These are phyloP conservation scores for Sycophila sp. DNA, from an alignment of 1,140 invertebrate genomes.

Conservation along the genomic window DNA sequence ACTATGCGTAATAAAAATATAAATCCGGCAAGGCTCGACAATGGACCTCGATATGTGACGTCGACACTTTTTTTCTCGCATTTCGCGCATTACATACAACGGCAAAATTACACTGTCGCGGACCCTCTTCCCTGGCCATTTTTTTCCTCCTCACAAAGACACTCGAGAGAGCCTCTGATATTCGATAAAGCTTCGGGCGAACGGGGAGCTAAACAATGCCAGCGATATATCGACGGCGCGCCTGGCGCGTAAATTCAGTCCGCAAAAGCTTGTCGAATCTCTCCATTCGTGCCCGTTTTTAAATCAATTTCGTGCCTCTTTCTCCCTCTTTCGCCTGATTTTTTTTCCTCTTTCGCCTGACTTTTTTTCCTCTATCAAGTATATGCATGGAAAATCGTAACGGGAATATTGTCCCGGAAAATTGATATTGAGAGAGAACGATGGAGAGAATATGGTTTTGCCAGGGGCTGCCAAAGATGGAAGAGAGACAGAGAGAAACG, in stretches of 20 bases:
- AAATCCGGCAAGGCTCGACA: too few species aligned
- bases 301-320: constrained; percentile 8
- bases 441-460: too few species aligned
- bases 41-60: neutral
- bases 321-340: neutral
- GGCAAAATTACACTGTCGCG: neutral
- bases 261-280: constrained; percentile 7
- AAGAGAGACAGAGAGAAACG: neutral
- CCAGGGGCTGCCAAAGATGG: too few species aligned
- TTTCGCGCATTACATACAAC: neutral
- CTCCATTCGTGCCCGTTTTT: constrained; percentile 7
- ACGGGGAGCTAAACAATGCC: constrained; percentile 14
- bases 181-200: neutral
- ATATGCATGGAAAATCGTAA: neutral
- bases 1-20: neutral
- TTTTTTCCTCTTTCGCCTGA: neutral
- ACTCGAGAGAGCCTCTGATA: neutral
- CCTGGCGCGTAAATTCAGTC: constrained; percentile 1
- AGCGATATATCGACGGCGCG: neutral
- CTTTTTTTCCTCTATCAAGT: neutral
- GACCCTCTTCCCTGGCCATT: too few species aligned
- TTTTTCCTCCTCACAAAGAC: neutral
- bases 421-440: neutral
- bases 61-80: neutral
- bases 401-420: neutral